phyloP scores from a whole-genome alignment of 1,140 invertebrate genomes.

The Drosophila subobscura region DNA sequence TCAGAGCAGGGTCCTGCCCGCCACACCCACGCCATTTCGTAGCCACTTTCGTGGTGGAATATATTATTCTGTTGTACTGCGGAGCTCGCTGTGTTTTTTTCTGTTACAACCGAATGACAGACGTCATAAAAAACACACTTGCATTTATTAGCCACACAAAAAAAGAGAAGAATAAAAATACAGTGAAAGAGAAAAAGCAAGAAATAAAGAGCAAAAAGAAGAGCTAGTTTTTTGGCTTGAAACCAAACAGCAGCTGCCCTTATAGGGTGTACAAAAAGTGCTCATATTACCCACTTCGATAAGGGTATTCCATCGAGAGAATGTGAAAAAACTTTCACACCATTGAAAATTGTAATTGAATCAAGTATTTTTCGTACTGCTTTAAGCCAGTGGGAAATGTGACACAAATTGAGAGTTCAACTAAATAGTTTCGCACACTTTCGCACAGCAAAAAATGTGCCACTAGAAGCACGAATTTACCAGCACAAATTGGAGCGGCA shows the following conservation, averaged over 20 bases:
- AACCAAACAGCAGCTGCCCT: neutral
- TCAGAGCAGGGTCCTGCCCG: neutral
- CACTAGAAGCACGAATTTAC: neutral
- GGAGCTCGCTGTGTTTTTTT: constrained; percentile 1
- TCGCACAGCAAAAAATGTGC: constrained; percentile 14
- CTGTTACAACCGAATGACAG: constrained; percentile 50
- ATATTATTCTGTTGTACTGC: constrained; percentile 59
- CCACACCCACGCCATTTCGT: constrained; percentile 18
- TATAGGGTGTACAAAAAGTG: no score
- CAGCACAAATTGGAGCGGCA: constrained; percentile 11
- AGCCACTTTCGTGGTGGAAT: constrained; percentile 61
- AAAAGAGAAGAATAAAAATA: neutral
- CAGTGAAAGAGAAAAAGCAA: constrained; percentile 4
- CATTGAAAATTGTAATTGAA: constrained; percentile 33
- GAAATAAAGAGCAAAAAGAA: constrained; percentile 11
- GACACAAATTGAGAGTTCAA: constrained; percentile 9
- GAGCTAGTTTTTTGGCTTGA: constrained; percentile 14
- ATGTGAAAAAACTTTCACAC: no score
- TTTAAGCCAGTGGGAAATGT: constrained; percentile 11
- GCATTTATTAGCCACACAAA: constrained; percentile 71
- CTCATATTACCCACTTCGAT: no score
- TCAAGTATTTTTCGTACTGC: constrained; percentile 32
- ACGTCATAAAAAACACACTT: constrained; percentile 77
- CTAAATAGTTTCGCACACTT: constrained; percentile 20
- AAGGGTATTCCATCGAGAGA: no score